Evolutionary conservation across 2,113 vertebrate species (phyloP).

Genomic region (Platysteira castanea): DNA sequence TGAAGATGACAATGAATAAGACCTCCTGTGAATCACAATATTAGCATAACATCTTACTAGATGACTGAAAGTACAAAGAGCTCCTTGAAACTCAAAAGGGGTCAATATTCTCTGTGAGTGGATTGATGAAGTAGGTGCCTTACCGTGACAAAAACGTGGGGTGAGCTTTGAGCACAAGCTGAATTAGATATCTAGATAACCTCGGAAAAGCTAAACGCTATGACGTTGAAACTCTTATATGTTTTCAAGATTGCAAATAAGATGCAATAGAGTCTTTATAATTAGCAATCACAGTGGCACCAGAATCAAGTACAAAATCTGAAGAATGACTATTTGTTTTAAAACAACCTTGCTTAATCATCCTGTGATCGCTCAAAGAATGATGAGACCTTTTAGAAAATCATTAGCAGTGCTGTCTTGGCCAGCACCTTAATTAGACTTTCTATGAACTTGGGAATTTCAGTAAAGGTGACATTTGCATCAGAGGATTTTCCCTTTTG

Average conservation of each 20-base stretch:
- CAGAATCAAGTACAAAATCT: conserved; percentile 5
- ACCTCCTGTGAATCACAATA: background rate
- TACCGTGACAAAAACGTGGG: background rate
- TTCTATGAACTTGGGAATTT: conserved; percentile 48
- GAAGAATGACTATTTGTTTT: conserved; percentile 49
- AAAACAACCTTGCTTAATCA: conserved; percentile 54
- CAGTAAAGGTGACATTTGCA: conserved; percentile 57
- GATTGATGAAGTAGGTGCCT: background rate
- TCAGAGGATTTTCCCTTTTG: conserved; percentile 34
- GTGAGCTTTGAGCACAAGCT: background rate
- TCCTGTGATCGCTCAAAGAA: background rate
- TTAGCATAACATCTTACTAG: background rate
- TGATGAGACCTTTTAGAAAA: conserved; percentile 62
- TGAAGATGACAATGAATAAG: background rate
- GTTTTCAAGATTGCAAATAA: conserved; percentile 31
- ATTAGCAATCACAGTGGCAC: conserved; percentile 16
- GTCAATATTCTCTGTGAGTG: background rate
- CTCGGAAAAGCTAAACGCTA: background rate
- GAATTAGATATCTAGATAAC: background rate
- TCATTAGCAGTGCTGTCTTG: conserved; percentile 27
- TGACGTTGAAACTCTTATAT: background rate
- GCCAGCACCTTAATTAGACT: conserved; percentile 47
- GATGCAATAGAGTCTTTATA: background rate
- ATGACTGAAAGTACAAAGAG: background rate
- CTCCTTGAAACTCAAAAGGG: background rate